phyloP scores from a whole-genome alignment of 2,113 vertebrate species.

The Varanus salvator region DNA sequence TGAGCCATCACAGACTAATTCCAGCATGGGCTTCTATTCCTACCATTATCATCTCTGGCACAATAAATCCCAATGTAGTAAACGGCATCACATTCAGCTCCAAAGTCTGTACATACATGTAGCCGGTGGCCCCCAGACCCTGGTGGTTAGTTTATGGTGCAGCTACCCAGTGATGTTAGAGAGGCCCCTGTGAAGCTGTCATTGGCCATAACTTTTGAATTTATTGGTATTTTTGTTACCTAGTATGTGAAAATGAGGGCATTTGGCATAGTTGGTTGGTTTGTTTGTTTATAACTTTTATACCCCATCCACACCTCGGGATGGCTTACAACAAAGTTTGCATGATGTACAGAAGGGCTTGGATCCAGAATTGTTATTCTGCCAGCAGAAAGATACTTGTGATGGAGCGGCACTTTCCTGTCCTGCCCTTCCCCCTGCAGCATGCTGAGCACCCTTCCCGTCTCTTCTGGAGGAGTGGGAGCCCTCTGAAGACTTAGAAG shows the following conservation, averaged over 20 bases:
- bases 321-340: neutral
- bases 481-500: no score
- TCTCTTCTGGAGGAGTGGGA: no score
- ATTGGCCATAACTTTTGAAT: neutral
- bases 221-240: neutral
- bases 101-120: neutral
- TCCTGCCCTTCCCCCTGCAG: no score
- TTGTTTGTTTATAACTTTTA: no score
- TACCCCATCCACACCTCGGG: no score
- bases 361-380: no score
- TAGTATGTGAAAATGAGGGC: neutral
- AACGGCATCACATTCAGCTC: neutral
- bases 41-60: neutral
- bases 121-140: neutral
- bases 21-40: neutral
- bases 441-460: no score
- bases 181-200: no score
- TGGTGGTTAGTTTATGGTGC: neutral
- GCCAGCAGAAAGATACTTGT: no score
- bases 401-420: no score
- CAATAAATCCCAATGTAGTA: neutral
- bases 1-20: neutral
- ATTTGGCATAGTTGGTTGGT: neutral
- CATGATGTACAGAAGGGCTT: neutral
- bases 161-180: neutral